phyloP scores from a whole-genome alignment of 2,113 vertebrate genomes.

The Mesoclemmys tuberculata region DNA sequence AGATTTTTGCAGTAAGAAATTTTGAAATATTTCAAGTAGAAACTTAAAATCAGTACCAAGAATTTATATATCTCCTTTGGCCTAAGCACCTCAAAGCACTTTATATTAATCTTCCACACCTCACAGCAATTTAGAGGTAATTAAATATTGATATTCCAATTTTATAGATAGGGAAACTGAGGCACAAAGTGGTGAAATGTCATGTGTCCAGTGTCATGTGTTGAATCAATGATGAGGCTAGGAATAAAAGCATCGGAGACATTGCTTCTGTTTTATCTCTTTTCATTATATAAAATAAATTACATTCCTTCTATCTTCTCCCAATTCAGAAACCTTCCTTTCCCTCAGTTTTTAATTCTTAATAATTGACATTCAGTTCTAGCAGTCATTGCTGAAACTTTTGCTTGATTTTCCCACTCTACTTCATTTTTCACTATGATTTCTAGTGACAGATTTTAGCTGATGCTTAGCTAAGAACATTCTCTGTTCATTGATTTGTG shows the following conservation, averaged over 20 bases:
- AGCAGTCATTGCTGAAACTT: neutral
- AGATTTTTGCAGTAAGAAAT: neutral
- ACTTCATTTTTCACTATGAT: neutral
- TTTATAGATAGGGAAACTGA: neutral
- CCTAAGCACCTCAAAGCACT: neutral
- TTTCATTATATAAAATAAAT: neutral
- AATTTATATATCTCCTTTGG: neutral
- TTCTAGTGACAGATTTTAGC: neutral
- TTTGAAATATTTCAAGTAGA: neutral
- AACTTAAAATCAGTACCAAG: neutral
- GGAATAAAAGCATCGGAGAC: neutral
- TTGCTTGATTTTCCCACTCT: neutral
- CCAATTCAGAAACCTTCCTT: neutral
- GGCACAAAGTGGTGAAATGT: neutral
- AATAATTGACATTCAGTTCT: neutral
- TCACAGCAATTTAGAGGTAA: neutral
- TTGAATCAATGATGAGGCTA: neutral
- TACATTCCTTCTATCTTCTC: no score
- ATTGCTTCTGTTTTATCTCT: neutral
- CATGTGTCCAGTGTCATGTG: neutral
- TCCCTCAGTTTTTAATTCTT: rapidly evolving
- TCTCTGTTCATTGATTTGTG: neutral
- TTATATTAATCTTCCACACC: neutral
- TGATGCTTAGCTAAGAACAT: neutral
- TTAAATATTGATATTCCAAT: neutral